Conservation (phyloP, 2,797 vertebrate genomes). For the Labroides dimidiatus region DNA sequence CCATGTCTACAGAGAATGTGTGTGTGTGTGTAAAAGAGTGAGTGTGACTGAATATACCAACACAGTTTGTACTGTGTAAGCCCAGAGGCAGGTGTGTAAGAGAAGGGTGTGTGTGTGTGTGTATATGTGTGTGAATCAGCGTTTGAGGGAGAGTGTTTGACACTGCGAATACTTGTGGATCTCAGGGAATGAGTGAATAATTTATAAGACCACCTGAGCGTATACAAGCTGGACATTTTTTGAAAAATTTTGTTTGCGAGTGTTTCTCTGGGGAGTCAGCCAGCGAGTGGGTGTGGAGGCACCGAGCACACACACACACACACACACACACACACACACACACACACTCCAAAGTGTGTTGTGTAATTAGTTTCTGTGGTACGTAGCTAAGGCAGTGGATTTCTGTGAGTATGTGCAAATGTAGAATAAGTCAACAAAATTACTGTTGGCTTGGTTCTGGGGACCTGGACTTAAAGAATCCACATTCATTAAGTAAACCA, state of each 20-base stretch:
- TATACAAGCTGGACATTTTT: slow-evolving; percentile 35
- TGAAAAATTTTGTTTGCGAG: slow-evolving; percentile 36
- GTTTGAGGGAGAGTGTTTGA: slow-evolving; percentile 21
- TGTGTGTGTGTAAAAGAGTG: slow-evolving; percentile 11
- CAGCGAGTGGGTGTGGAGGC: slow-evolving; percentile 9
- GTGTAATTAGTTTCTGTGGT: slow-evolving; percentile 38
- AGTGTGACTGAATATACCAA: slow-evolving; percentile 25
- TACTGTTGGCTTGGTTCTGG: slow-evolving; percentile 13
- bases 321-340: slow-evolving; percentile 12
- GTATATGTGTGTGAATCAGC: slow-evolving; percentile 6
- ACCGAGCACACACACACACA: slow-evolving; percentile 1
- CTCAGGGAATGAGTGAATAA: slow-evolving; percentile 51
- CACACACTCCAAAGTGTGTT: slow-evolving; percentile 18
- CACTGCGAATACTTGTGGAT: slow-evolving; percentile 40
- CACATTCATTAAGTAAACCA: not conserved
- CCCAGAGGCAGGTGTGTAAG: slow-evolving; percentile 57
- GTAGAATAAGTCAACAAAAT: slow-evolving; percentile 20
- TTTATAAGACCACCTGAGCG: slow-evolving; percentile 53
- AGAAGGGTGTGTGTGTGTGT: slow-evolving; percentile 14
- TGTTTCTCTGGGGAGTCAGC: slow-evolving; percentile 37
- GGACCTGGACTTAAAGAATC: not conserved
- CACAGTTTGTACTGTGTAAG: slow-evolving; percentile 44
- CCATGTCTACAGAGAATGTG: slow-evolving; percentile 44
- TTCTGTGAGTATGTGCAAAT: slow-evolving; percentile 13
- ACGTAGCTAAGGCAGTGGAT: slow-evolving; percentile 20